Conservation (phyloP, 2,888 invertebrate genomes). For the Dichetophora obliterata region DNA sequence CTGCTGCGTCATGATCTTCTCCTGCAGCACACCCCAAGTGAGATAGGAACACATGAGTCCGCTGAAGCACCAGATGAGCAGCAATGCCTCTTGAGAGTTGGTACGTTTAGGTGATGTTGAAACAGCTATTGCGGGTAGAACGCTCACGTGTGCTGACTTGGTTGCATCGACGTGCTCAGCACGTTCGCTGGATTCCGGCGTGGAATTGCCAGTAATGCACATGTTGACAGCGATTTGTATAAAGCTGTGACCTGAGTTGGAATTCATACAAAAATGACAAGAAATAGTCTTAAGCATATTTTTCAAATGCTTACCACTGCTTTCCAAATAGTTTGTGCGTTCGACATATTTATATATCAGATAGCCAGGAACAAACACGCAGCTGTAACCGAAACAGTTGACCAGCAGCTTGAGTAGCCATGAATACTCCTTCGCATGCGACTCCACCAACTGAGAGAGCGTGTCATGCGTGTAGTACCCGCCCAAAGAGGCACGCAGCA, state of each 20-base stretch:
- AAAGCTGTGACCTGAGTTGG: constrained; percentile 55
- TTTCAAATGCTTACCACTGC: constrained; percentile 73
- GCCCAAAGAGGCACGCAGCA: constrained; percentile 66
- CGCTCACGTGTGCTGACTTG: constrained; percentile 53
- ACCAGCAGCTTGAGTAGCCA: constrained; percentile 84
- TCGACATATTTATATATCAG: constrained; percentile 86
- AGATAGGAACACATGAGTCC: constrained; percentile 93
- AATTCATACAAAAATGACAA: background rate
- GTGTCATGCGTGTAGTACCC: constrained; percentile 63
- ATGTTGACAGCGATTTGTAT: constrained; percentile 63
- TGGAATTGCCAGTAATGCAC: constrained; percentile 65
- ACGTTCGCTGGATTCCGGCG: constrained; percentile 67
- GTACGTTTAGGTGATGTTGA: constrained; percentile 67
- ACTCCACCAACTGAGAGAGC: constrained; percentile 68
- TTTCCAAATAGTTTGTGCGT: constrained; percentile 84
- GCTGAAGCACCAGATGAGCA: constrained; percentile 83
- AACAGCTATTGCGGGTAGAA: constrained; percentile 54
- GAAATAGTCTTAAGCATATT: background rate
- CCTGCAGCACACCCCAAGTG: constrained; percentile 97
- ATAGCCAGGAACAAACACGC: constrained; percentile 88
- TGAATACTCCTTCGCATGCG: constrained; percentile 72
- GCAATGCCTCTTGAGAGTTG: constrained; percentile 73
- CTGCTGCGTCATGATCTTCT: constrained; percentile 95
- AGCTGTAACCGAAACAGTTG: constrained; percentile 89
- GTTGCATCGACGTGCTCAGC: constrained; percentile 71